phyloP scores from a whole-genome alignment of 1,140 invertebrate genomes.

The Pseudomyrmex gracilis region DNA sequence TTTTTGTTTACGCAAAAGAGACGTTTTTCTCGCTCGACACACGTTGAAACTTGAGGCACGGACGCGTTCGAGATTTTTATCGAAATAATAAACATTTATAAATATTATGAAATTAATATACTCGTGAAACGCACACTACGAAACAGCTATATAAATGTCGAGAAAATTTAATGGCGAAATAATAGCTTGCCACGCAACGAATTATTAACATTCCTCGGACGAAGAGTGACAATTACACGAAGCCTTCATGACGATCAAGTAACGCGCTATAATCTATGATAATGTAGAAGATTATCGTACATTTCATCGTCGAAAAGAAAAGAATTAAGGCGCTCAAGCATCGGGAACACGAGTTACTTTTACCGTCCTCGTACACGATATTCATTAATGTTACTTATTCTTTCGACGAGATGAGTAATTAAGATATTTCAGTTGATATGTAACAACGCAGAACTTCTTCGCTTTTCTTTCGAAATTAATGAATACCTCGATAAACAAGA shows the following conservation, averaged over 20 bases:
- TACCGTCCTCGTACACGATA: not conserved
- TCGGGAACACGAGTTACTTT: constrained; percentile 20
- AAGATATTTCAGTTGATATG: too few relatives aligned
- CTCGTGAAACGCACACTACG: too few relatives aligned
- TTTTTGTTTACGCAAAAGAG: too few relatives aligned
- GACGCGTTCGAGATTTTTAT: too few relatives aligned
- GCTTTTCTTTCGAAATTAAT: not conserved
- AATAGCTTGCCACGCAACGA: constrained; percentile 4
- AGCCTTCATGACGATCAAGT: constrained; percentile 2
- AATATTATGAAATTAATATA: too few relatives aligned
- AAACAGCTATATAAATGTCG: not conserved
- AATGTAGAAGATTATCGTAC: constrained; percentile 18
- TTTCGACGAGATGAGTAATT: too few relatives aligned
- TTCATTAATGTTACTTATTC: too few relatives aligned
- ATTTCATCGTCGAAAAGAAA: constrained; percentile 19
- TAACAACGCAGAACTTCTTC: too few relatives aligned
- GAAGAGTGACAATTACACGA: constrained; percentile 29
- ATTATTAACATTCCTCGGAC: constrained; percentile 7
- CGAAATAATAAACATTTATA: too few relatives aligned
- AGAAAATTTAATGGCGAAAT: constrained; percentile 42
- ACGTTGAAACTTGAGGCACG: too few relatives aligned
- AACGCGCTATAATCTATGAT: not conserved
- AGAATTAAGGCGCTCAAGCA: constrained; percentile 24
- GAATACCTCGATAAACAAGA: not conserved
- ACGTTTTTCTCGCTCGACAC: too few relatives aligned